Percentiles rank a stretch among this genome's conserved stretches.
phyloP scores from a whole-genome alignment of 2,797 vertebrate species.

The Anabas testudineus region DNA sequence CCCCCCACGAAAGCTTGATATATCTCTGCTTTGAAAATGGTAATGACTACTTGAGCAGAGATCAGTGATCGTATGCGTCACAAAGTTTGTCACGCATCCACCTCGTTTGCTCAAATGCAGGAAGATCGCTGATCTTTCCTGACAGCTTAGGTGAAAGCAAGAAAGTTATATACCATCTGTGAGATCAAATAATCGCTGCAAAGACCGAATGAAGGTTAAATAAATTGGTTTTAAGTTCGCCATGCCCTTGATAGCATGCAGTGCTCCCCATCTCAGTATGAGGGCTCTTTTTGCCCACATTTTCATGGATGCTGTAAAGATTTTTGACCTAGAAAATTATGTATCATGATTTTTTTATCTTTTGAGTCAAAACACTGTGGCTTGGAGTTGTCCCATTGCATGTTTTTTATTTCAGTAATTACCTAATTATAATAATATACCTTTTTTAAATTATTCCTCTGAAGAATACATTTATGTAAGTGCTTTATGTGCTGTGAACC shows the following conservation, averaged over 20 bases:
- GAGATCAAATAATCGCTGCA: constrained; percentile 47
- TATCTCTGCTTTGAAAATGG: constrained; percentile 26
- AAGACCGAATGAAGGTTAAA: constrained; percentile 53
- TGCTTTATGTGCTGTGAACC: neutral
- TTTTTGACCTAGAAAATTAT: constrained; percentile 7
- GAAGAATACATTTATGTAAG: too few relatives aligned
- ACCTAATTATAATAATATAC: too few relatives aligned
- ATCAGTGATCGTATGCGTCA: constrained; percentile 32
- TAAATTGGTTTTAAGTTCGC: constrained; percentile 34
- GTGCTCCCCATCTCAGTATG: constrained; percentile 28
- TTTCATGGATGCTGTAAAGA: constrained; percentile 37
- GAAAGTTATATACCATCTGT: constrained; percentile 8
- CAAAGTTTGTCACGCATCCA: constrained; percentile 35
- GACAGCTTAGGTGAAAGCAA: constrained; percentile 46
- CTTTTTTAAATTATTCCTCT: too few relatives aligned
- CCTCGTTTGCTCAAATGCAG: constrained; percentile 42
- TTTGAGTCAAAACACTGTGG: constrained; percentile 27
- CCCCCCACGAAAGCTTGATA: constrained; percentile 23
- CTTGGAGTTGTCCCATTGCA: constrained; percentile 42
- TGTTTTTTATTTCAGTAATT: neutral
- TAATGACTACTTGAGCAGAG: constrained; percentile 37
- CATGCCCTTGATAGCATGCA: constrained; percentile 60
- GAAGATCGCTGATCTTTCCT: constrained; percentile 61
- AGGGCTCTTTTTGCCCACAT: constrained; percentile 28
- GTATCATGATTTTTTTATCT: neutral